Conservation (phyloP, 2,113 vertebrate species). For the Odobenus rosmarus region DNA sequence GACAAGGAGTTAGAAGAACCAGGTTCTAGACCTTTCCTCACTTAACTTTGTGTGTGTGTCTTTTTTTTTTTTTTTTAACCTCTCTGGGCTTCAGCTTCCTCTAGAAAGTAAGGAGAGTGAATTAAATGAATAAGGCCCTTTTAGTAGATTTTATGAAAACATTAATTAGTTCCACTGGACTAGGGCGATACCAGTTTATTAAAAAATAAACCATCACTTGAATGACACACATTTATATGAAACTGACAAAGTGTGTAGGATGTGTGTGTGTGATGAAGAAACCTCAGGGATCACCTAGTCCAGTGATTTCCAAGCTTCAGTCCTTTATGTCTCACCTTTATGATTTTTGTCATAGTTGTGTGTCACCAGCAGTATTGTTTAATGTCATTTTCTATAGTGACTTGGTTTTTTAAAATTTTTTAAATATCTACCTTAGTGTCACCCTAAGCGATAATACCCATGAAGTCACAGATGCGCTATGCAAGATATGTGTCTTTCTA, state of each 20-base stretch:
- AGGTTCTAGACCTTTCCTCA: background rate
- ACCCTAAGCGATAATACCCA: conserved; percentile 1
- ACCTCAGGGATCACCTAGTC: background rate
- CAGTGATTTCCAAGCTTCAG: background rate
- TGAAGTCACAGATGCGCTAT: background rate
- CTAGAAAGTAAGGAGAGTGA: background rate
- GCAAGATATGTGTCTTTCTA: background rate
- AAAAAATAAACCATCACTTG: conserved; percentile 40
- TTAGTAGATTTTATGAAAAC: conserved; percentile 47
- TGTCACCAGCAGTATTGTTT: background rate
- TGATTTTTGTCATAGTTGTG: conserved; percentile 40
- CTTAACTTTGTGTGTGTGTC: background rate
- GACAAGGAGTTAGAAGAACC: conserved; percentile 43
- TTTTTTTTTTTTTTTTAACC: background rate
- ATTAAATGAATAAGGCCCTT: conserved; percentile 32
- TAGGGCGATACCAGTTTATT: background rate
- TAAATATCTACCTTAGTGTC: conserved; percentile 16
- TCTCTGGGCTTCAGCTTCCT: conserved; percentile 25
- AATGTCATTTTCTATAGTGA: conserved; percentile 40
- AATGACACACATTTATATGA: conserved; percentile 42
- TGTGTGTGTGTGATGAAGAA: background rate
- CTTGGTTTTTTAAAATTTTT: conserved; percentile 24
- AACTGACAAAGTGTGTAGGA: background rate
- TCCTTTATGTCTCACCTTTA: background rate
- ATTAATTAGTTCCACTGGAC: conserved; percentile 23